phyloP scores from a whole-genome alignment of 2,888 invertebrate genomes.

The Prenolepis imparis region DNA sequence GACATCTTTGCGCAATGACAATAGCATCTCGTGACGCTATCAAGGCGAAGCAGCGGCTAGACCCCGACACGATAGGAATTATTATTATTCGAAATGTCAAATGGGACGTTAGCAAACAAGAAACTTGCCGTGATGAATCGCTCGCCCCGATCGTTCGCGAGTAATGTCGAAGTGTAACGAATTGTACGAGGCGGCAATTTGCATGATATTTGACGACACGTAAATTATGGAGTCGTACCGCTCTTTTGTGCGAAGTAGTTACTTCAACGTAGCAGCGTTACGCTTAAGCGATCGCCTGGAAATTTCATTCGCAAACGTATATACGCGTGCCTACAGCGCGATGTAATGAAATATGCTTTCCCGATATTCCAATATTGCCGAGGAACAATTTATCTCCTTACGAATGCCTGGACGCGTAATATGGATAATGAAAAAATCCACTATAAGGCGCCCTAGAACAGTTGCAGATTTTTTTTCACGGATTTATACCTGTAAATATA shows the following conservation, averaged over 20 bases:
- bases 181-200: constrained; percentile 50
- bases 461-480: constrained; percentile 70
- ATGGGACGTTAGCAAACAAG: constrained; percentile 10
- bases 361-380: constrained; percentile 82
- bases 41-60: not conserved
- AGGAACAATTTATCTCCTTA: constrained; percentile 81
- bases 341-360: constrained; percentile 82
- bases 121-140: constrained; percentile 30
- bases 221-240: constrained; percentile 62
- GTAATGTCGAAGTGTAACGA: constrained; percentile 28
- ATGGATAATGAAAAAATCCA: constrained; percentile 78
- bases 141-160: constrained; percentile 13
- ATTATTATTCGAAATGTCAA: constrained; percentile 4
- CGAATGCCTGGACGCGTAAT: constrained; percentile 67
- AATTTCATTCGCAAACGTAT: constrained; percentile 68
- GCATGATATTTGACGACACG: constrained; percentile 70
- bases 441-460: constrained; percentile 62
- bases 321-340: constrained; percentile 59
- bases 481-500: constrained; percentile 60
- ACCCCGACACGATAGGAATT: not conserved
- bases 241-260: constrained; percentile 67
- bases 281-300: constrained; percentile 70
- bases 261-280: constrained; percentile 69
- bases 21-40: constrained; percentile 16
- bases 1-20: constrained; percentile 13